Conservation (phyloP, 2,888 invertebrate species). For the Drosophila lacicola region DNA sequence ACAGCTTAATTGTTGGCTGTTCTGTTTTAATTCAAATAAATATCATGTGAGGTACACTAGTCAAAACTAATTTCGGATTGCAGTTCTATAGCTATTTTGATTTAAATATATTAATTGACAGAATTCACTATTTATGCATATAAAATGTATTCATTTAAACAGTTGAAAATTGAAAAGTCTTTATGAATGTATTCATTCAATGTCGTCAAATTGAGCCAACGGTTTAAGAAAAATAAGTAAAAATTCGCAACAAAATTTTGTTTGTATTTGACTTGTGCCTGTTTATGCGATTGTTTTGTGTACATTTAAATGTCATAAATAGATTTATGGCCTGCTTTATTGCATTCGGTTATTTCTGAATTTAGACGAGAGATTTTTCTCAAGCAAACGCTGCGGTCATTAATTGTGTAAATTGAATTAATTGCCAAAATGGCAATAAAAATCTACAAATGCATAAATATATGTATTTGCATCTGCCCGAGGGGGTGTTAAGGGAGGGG, state of each 20-base stretch:
- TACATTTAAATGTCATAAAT: conserved; percentile 77
- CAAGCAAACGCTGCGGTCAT: conserved; percentile 44
- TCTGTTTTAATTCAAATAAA: background rate
- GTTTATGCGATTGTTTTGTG: conserved; percentile 49
- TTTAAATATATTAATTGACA: background rate
- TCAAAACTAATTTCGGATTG: background rate
- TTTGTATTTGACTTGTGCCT: conserved; percentile 14
- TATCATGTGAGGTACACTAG: too few relatives aligned
- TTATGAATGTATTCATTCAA: background rate
- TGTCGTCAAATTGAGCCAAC: conserved; percentile 4
- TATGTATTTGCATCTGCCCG: background rate
- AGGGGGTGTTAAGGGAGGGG: too few relatives aligned
- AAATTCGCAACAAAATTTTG: conserved; percentile 5
- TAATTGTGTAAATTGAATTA: conserved; percentile 77
- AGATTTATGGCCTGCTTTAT: conserved; percentile 72
- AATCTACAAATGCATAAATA: conserved; percentile 34
- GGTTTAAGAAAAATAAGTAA: background rate
- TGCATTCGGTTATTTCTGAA: conserved; percentile 43
- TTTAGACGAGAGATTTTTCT: conserved; percentile 35
- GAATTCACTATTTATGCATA: background rate
- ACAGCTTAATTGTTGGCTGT: background rate
- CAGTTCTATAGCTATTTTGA: background rate
- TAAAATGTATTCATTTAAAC: background rate
- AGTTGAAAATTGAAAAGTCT: background rate
- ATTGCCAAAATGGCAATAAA: conserved; percentile 63